Evolutionary conservation across 1,140 invertebrate species (phyloP).

Genomic region (Goniozus legneri): DNA sequence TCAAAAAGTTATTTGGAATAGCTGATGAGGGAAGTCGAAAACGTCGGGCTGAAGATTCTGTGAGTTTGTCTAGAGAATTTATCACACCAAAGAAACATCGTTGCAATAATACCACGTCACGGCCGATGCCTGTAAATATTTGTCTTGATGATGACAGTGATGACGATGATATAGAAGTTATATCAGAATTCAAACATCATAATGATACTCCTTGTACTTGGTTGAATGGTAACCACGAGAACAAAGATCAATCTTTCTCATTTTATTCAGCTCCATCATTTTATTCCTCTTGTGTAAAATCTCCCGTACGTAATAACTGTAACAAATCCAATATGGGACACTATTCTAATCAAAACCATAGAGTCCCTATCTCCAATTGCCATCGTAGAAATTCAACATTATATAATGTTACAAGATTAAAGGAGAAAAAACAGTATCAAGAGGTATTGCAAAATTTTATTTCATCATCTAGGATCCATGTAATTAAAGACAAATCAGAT

Average conservation of each 20-base stretch:
- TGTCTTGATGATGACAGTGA: slow-evolving; percentile 21
- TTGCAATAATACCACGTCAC: slow-evolving; percentile 7
- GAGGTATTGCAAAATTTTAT: slow-evolving; percentile 38
- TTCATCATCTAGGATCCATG: slow-evolving; percentile 22
- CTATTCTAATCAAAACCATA: slow-evolving; percentile 8
- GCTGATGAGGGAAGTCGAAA: slow-evolving; percentile 33
- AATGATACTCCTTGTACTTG: slow-evolving; percentile 4
- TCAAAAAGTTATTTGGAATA: slow-evolving; percentile 36
- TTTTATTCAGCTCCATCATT: background rate
- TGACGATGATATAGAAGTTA: slow-evolving; percentile 16
- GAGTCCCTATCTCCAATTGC: background rate
- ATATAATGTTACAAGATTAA: slow-evolving; percentile 25
- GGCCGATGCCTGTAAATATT: slow-evolving; percentile 7
- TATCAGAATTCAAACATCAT: slow-evolving; percentile 11
- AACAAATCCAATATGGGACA: slow-evolving; percentile 12
- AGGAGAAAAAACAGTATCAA: slow-evolving; percentile 39
- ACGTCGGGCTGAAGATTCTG: slow-evolving; percentile 17
- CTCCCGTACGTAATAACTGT: background rate
- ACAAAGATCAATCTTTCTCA: slow-evolving; percentile 11
- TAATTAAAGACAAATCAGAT: slow-evolving; percentile 17
- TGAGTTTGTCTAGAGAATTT: slow-evolving; percentile 9
- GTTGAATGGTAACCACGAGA: slow-evolving; percentile 16
- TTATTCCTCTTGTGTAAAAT: slow-evolving; percentile 7
- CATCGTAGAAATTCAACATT: slow-evolving; percentile 22
- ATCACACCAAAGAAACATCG: slow-evolving; percentile 26